Conservation (phyloP, 2,797 vertebrate genomes). For the Phoxinus dragarum region DNA sequence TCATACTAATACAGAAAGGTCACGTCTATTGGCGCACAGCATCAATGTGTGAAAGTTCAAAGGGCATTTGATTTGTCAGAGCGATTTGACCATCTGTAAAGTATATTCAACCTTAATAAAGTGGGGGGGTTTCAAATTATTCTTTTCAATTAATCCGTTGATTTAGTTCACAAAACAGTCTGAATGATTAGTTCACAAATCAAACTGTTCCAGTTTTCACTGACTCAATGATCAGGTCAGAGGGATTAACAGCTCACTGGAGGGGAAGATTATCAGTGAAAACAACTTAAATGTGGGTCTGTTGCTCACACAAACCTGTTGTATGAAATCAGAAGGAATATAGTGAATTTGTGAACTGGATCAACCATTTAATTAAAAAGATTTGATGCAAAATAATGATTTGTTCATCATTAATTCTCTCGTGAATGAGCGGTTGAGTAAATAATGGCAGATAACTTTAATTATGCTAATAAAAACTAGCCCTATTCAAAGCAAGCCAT, state of each 20-base stretch:
- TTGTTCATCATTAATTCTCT: not conserved
- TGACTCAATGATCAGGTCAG: not conserved
- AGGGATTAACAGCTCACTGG: not conserved
- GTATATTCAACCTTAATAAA: not conserved
- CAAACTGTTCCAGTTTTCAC: not conserved
- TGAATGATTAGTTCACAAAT: not conserved
- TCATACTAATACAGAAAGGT: conserved; percentile 29
- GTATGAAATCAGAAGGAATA: not conserved
- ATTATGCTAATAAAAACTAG: not conserved
- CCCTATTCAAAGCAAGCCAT: not conserved
- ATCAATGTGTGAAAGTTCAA: conserved; percentile 33
- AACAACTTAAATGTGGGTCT: not conserved
- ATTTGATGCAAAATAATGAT: not conserved
- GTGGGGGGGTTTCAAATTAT: not conserved
- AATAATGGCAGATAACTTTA: not conserved
- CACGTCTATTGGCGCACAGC: not conserved
- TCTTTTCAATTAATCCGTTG: not conserved
- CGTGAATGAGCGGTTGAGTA: not conserved
- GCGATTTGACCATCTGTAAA: not conserved
- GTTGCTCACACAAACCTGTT: not conserved
- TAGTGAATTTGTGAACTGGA: not conserved
- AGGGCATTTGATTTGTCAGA: not conserved
- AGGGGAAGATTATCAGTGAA: not conserved
- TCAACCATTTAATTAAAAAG: not conserved
- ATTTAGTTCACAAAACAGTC: not conserved